Conservation (phyloP, 2,113 vertebrate species). For the Hyla sarda region DNA sequence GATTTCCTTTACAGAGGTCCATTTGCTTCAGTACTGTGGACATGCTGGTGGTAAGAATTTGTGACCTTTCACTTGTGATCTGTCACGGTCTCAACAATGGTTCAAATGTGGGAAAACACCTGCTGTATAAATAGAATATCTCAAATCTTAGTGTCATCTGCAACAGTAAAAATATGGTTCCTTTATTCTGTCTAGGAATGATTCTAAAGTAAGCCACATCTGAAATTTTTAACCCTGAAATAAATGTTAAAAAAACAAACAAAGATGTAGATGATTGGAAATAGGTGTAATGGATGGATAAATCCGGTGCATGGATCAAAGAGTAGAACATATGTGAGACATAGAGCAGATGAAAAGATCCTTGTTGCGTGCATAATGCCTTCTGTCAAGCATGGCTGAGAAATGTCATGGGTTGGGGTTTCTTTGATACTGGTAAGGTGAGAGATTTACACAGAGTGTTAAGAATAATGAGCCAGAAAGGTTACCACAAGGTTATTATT, state of each 20-base stretch:
- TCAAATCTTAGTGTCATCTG: background rate
- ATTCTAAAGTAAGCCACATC: background rate
- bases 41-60: background rate
- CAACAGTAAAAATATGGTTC: background rate
- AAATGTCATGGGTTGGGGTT: conserved; percentile 12
- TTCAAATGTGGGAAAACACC: too few species aligned
- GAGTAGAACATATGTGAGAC: background rate
- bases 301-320: background rate
- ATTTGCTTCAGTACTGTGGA: background rate
- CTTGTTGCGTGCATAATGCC: background rate
- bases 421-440: conserved; percentile 8
- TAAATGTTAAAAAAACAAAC: background rate
- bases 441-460: background rate
- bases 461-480: conserved; percentile 1
- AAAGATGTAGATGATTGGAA: background rate
- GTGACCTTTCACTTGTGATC: background rate
- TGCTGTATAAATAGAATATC: too few species aligned
- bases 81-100: rapidly evolving
- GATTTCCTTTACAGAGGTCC: too few species aligned
- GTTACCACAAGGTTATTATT: conserved; percentile 2
- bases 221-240: background rate
- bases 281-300: background rate
- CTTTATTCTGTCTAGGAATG: background rate
- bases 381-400: conserved; percentile 10
- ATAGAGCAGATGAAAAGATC: background rate